These are phyloP conservation scores for Periphyllus acericola DNA, from an alignment of 2,888 invertebrate species.

Conservation along the genomic window DNA sequence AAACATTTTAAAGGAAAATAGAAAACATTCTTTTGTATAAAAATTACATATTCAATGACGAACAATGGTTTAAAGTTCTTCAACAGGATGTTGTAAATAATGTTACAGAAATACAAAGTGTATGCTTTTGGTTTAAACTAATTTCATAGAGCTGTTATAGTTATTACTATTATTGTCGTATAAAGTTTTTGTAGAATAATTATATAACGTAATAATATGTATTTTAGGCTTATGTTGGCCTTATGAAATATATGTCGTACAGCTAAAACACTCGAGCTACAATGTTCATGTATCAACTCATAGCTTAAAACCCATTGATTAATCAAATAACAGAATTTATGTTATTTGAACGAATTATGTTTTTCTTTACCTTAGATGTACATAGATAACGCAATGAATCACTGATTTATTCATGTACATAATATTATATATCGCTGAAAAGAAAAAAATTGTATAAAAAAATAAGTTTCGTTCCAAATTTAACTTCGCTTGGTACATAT, in stretches of 20 bases:
- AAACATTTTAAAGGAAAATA: background rate
- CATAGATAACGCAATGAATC: too few relatives aligned
- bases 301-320: background rate
- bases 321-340: background rate
- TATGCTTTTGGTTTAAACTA: background rate
- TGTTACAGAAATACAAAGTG: background rate
- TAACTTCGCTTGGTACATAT: background rate
- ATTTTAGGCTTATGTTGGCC: too few relatives aligned
- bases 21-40: background rate
- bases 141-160: background rate
- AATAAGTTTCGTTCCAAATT: background rate
- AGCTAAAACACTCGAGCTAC: background rate
- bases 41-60: slow-evolving; percentile 2
- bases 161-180: background rate
- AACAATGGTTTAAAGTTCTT: background rate
- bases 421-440: too few relatives aligned
- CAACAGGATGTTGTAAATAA: slow-evolving; percentile 1
- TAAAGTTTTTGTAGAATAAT: background rate
- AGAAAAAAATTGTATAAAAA: too few relatives aligned
- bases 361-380: background rate
- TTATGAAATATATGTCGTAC: background rate
- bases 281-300: background rate
- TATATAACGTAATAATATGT: background rate
- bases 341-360: too few relatives aligned
- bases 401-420: too few relatives aligned